Evolutionary conservation across 2,888 invertebrate species (phyloP), one percentile per base, ranked within the genome.

Genomic region (Eilema depressum): DNA sequence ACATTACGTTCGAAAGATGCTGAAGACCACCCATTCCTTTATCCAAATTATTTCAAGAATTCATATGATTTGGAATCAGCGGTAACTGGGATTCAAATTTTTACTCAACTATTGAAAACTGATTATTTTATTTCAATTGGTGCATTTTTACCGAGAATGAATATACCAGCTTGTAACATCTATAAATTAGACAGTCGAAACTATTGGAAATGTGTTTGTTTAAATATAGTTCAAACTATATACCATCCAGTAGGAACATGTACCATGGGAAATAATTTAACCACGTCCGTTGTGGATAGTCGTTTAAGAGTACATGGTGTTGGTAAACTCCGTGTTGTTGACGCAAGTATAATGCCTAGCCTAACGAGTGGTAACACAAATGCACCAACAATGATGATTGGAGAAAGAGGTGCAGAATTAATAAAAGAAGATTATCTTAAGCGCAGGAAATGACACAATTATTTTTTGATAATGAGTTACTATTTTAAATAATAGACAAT

Each of bases 351-450:
- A 62, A 98, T 98, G 97, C 98, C 98, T 0, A 93, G 88, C 7
- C 96, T 97, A 63, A 95, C 97, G 0, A 97, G 97, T 82, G 97
- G 97, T 0, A 98, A 98, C 86, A 97, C 97, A 0, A 97, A 98
- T 85, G 98, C 97, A 0, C 97, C 97, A 0, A 95, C 96, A 0
- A 97, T 98, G 23, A 98, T 98, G 97, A 97, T 98, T 63, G 98
- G 96, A 0, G 98, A 98, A 84, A 97, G 97, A 81, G 97, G 96
- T 0, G 96, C 97, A 0, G 97, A 97, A 86, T 95, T 97, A 91
- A 96, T 97, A 70, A 97, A 97, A 84, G 94, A 96, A 82, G 84
- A 84, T 67, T 69, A 60, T 28, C 12, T 28, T 17, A 17, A 60
- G 63, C 20, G 17, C 41, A 17, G 41, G 41, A 1, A 37, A 37